phyloP scores from a whole-genome alignment of 2,113 vertebrate genomes.

The Willisornis vidua region DNA sequence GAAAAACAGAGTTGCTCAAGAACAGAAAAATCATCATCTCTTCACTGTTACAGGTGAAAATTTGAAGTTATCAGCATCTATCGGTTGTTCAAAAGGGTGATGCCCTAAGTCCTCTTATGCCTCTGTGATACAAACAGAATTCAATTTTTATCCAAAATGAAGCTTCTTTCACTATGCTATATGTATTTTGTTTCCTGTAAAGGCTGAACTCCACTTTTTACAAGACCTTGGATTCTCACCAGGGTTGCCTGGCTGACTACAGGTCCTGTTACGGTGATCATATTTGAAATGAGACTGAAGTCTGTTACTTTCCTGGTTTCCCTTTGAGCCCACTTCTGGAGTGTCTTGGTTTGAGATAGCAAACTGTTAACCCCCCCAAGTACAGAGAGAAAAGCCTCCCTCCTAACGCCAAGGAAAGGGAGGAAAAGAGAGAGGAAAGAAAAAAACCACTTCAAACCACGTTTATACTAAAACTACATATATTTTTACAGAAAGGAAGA shows the following conservation, averaged over 20 bases:
- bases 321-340: not conserved
- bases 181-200: not conserved
- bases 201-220: not conserved
- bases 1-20: not conserved
- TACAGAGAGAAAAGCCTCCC: no score
- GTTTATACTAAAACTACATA: no score
- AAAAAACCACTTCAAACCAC: no score
- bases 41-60: not conserved
- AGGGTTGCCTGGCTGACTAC: not conserved
- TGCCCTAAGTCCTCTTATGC: not conserved
- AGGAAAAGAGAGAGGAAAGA: no score
- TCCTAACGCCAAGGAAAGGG: no score
- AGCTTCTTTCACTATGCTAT: accelerated
- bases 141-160: not conserved
- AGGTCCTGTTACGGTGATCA: not conserved
- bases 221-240: not conserved
- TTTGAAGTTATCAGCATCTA: not conserved
- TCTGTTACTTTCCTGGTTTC: not conserved
- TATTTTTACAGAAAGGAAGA: no score
- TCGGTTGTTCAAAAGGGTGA: not conserved
- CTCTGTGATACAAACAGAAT: not conserved
- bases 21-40: not conserved
- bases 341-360: no score
- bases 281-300: not conserved
- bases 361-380: no score